Conservation (phyloP, 2,888 invertebrate species). For the Polydrusus tereticollis region DNA sequence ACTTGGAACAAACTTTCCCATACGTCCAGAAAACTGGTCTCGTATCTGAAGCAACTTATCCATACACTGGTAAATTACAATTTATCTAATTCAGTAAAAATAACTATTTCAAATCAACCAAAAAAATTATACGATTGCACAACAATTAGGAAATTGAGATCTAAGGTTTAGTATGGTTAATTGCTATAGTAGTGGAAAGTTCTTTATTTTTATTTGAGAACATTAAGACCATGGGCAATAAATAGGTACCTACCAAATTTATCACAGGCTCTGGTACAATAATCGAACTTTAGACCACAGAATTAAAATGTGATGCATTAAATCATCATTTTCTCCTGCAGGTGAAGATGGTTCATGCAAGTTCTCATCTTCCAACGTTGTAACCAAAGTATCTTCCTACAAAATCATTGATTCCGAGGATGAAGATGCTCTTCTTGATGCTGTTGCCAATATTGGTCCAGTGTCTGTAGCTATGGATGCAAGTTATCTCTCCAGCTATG, state of each 20-base stretch:
- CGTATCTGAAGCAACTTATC: conserved; percentile 49
- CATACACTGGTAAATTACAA: conserved; percentile 44
- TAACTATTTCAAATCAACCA: not conserved
- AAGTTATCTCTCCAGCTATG: conserved; percentile 8
- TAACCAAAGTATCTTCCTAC: conserved; percentile 22
- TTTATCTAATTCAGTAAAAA: not conserved
- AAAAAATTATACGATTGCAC: not conserved
- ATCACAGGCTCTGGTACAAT: too few relatives aligned
- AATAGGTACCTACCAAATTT: too few relatives aligned
- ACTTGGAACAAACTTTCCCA: conserved; percentile 41
- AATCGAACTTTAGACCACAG: too few relatives aligned
- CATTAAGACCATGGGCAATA: too few relatives aligned
- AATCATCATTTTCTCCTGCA: not conserved
- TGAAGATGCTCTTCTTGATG: conserved; percentile 35
- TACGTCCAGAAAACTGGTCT: conserved; percentile 52
- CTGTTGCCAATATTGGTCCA: conserved; percentile 33
- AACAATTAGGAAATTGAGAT: not conserved
- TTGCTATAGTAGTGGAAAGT: too few relatives aligned
- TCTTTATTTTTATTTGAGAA: too few relatives aligned
- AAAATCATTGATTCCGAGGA: not conserved
- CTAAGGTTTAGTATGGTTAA: too few relatives aligned
- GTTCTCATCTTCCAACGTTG: conserved; percentile 29
- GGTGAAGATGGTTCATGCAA: conserved; percentile 30
- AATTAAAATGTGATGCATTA: too few relatives aligned
- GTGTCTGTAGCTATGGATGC: conserved; percentile 42